Conservation (phyloP, 2,888 invertebrate species). For the Corythucha ciliata region DNA sequence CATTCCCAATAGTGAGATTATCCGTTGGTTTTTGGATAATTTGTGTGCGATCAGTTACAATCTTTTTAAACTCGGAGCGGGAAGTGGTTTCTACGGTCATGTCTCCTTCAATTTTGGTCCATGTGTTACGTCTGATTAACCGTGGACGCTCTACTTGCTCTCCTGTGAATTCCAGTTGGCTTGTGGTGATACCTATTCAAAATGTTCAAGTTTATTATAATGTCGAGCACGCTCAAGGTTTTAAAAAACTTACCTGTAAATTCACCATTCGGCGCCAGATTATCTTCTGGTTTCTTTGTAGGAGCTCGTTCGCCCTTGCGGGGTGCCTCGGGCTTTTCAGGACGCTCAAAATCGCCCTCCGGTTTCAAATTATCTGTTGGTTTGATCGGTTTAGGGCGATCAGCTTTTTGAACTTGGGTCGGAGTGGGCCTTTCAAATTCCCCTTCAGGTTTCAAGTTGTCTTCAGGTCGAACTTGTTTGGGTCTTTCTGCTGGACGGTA, state of each 20-base stretch:
- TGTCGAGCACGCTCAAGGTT: too few relatives aligned
- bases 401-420: conserved; percentile 42
- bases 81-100: conserved; percentile 60
- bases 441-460: conserved; percentile 44
- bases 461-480: conserved; percentile 41
- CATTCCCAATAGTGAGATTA: conserved; percentile 56
- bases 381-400: conserved; percentile 42
- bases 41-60: conserved; percentile 51
- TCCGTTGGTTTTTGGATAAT: conserved; percentile 52
- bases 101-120: conserved; percentile 67
- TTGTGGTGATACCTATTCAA: conserved; percentile 56
- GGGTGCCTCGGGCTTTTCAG: conserved; percentile 40
- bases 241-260: conserved; percentile 15
- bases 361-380: conserved; percentile 48
- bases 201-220: not conserved
- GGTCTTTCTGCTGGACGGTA: conserved; percentile 34
- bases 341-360: conserved; percentile 40
- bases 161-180: conserved; percentile 59
- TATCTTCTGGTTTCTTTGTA: conserved; percentile 36
- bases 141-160: conserved; percentile 54
- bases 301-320: conserved; percentile 35
- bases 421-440: conserved; percentile 41
- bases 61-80: conserved; percentile 53
- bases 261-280: conserved; percentile 39
- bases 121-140: conserved; percentile 62